Percentiles rank a stretch among this genome's conserved stretches.
phyloP scores from a whole-genome alignment of 1,140 invertebrate species.

The Macrobrachium rosenbergii region DNA sequence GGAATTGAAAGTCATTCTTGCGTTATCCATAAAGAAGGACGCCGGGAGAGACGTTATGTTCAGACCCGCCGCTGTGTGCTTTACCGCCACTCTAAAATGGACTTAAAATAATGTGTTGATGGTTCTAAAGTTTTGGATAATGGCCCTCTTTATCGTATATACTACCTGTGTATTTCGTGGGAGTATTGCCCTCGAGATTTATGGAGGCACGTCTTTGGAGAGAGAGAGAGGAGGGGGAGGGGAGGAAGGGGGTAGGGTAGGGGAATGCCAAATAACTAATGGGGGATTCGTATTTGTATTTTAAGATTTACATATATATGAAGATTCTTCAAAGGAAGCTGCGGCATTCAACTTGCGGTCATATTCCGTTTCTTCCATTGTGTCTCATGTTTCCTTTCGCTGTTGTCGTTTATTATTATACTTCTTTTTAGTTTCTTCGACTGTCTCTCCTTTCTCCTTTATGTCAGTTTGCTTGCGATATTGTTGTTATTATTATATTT shows the following conservation, averaged over 20 bases:
- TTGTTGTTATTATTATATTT: neutral
- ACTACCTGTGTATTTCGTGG: constrained; percentile 10
- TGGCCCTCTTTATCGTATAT: constrained; percentile 38
- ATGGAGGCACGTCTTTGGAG: too few relatives aligned
- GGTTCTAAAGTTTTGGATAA: constrained; percentile 58
- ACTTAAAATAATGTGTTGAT: constrained; percentile 58
- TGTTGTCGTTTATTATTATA: neutral
- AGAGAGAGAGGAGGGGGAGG: neutral
- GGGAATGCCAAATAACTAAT: neutral
- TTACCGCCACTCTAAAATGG: constrained; percentile 49
- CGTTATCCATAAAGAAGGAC: constrained; percentile 44
- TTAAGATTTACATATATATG: constrained; percentile 16
- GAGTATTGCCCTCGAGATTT: neutral
- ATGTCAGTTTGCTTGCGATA: neutral
- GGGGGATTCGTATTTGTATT: constrained; percentile 31
- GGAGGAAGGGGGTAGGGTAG: neutral
- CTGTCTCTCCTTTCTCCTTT: neutral
- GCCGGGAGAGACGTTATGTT: constrained; percentile 28
- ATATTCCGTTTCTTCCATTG: neutral
- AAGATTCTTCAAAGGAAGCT: constrained; percentile 8
- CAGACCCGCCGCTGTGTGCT: constrained; percentile 16
- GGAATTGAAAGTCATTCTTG: constrained; percentile 59
- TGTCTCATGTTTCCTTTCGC: neutral
- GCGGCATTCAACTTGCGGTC: neutral
- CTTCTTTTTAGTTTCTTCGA: neutral